phyloP scores from a whole-genome alignment of 2,888 invertebrate species.

The Clunio marinus region DNA sequence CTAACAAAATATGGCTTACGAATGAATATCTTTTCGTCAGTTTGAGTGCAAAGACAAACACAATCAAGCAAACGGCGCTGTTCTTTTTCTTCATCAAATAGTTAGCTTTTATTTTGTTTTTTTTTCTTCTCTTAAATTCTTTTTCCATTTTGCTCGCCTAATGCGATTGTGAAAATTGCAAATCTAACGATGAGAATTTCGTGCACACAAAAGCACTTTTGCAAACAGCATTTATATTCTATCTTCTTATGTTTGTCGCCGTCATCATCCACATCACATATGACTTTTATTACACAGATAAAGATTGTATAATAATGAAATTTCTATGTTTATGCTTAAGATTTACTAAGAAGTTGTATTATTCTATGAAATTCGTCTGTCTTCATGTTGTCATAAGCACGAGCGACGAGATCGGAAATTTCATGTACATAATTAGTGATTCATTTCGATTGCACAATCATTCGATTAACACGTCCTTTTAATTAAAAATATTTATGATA shows the following conservation, averaged over 20 bases:
- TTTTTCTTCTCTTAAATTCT: background rate
- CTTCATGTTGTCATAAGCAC: no score
- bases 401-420: no score
- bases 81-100: background rate
- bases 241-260: background rate
- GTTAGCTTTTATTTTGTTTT: background rate
- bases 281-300: slow-evolving; percentile 1
- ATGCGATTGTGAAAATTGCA: background rate
- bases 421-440: no score
- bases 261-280: slow-evolving; percentile 14
- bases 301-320: slow-evolving; percentile 4
- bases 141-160: background rate
- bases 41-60: slow-evolving; percentile 1
- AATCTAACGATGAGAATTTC: background rate
- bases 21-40: no score
- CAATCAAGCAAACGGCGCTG: background rate
- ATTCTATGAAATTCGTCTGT: no score
- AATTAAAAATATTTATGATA: slow-evolving; percentile 4
- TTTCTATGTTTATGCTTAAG: slow-evolving; percentile 26
- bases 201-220: background rate
- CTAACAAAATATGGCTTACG: no score
- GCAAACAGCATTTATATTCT: no score
- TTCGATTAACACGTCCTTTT: no score
- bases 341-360: no score
- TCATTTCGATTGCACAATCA: no score